Conservation (phyloP, 2,797 vertebrate species). For the Coranthus polyacanthus region DNA sequence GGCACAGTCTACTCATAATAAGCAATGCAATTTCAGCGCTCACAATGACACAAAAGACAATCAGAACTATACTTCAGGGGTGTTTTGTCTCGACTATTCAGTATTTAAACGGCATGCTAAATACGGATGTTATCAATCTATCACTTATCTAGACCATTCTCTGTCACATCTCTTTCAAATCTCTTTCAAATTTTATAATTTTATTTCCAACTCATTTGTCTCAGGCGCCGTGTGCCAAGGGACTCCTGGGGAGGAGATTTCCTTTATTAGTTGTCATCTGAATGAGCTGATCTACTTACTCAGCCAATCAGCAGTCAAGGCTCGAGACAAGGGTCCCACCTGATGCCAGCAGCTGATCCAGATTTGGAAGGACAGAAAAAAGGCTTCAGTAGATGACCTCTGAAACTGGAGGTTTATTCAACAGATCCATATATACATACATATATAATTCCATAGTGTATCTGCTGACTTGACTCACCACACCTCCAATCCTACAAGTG, state of each 20-base stretch:
- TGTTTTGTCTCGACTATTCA: constrained; percentile 21
- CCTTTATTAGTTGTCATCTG: constrained; percentile 81
- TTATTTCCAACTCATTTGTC: constrained; percentile 55
- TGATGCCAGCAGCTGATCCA: constrained; percentile 69
- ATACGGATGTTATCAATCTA: constrained; percentile 20
- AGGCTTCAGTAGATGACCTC: background rate
- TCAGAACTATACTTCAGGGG: background rate
- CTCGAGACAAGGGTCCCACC: constrained; percentile 71
- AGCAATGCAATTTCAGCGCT: too few species aligned
- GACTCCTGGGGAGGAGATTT: constrained; percentile 68
- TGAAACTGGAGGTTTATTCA: background rate
- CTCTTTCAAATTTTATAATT: too few species aligned
- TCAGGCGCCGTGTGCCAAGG: constrained; percentile 52
- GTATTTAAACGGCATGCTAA: constrained; percentile 31
- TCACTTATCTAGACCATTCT: constrained; percentile 43
- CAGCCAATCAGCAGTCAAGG: constrained; percentile 76
- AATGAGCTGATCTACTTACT: constrained; percentile 83
- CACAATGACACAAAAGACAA: constrained; percentile 16
- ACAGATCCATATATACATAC: too few species aligned
- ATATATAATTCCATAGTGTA: too few species aligned
- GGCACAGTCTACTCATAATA: background rate
- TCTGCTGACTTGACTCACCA: too few species aligned
- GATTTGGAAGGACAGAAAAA: constrained; percentile 52
- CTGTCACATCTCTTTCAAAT: constrained; percentile 29
- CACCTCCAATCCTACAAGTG: constrained; percentile 13